Base-by-base conservation (phyloP, 2,888 invertebrate genomes). In the Tenodera sinensis region DNA sequence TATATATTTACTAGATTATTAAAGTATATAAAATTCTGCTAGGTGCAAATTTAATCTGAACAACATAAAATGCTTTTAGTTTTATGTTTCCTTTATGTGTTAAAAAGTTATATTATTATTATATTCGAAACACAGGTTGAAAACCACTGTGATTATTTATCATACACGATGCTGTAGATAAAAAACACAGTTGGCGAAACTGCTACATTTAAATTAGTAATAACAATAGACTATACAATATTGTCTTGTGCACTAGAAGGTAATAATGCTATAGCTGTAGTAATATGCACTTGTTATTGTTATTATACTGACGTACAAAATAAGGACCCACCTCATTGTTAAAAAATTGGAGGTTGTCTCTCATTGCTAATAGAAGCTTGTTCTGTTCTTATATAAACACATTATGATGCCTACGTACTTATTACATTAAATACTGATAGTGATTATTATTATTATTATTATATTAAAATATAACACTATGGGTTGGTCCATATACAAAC, bases 221-320 rank as follows among this genome's bases (percentile, higher is more conserved):
- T 88, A 87, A 54, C 28, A 54, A 81, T 88, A 28, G 82, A 28
- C 82, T 85, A 86, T 54, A 83, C 28, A 83, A 89, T 89, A 89
- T 89, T 89, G 89, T 89, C 89, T 47, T 89, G 86, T 86, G 89
- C 89, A 89, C 89, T 89, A 89, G 83, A 42, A 82, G 85, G 1
- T 87, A 28, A 27, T 27, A 85, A 85, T 25, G 1, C 8, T 25
- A 15, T 84, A 25, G n/a, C 15, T 28, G 27, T 47, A 14, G 7
- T 84, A 85, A 47, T 54, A 54, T 27, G 28, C 28, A 83, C 83
- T 88, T 15, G 83, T 27, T 87, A 42, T 42, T 42, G 12, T 34
- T 34, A 34, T 27, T 34, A 28, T 34, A 83, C 83, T 87, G 25
- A 81, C 28, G 88, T 83, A 83, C 34, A 88, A 83, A 42, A 83